These are phyloP conservation scores for Drosophila monieri DNA, from an alignment of 2,888 invertebrate species.

Conservation along the genomic window DNA sequence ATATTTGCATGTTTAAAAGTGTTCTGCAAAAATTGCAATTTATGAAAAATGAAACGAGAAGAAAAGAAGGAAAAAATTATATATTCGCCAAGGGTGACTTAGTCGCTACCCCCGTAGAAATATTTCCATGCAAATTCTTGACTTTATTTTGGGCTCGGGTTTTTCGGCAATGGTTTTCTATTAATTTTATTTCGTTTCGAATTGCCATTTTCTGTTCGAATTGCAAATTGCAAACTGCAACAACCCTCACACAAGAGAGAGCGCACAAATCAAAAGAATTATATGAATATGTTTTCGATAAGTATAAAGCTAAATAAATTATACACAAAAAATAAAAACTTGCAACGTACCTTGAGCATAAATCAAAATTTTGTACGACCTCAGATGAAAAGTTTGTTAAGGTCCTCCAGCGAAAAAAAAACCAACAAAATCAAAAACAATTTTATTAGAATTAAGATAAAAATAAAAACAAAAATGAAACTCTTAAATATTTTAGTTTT, in stretches of 20 bases:
- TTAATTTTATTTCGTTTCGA: slow-evolving; percentile 46
- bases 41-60: slow-evolving; percentile 59
- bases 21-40: slow-evolving; percentile 74
- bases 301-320: slow-evolving; percentile 50
- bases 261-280: slow-evolving; percentile 75
- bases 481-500: slow-evolving; percentile 64
- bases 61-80: slow-evolving; percentile 26
- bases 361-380: slow-evolving; percentile 82
- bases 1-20: slow-evolving; percentile 80
- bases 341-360: slow-evolving; percentile 81
- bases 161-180: slow-evolving; percentile 60
- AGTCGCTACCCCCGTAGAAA: slow-evolving; percentile 33
- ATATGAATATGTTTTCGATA: slow-evolving; percentile 63
- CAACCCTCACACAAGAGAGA: slow-evolving; percentile 34
- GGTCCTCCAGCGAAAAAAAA: slow-evolving; percentile 33
- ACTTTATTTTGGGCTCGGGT: slow-evolving; percentile 45
- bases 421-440: slow-evolving; percentile 69
- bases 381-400: slow-evolving; percentile 55
- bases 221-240: slow-evolving; percentile 14
- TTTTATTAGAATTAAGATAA: slow-evolving; percentile 72
- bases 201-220: slow-evolving; percentile 26
- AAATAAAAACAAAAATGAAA: slow-evolving; percentile 45
- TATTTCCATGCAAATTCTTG: slow-evolving; percentile 80
- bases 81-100: slow-evolving; percentile 56
- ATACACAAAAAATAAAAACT: slow-evolving; percentile 46